These are phyloP conservation scores for Anhinga rufa DNA, from an alignment of 2,113 vertebrate genomes.

Conservation along the genomic window DNA sequence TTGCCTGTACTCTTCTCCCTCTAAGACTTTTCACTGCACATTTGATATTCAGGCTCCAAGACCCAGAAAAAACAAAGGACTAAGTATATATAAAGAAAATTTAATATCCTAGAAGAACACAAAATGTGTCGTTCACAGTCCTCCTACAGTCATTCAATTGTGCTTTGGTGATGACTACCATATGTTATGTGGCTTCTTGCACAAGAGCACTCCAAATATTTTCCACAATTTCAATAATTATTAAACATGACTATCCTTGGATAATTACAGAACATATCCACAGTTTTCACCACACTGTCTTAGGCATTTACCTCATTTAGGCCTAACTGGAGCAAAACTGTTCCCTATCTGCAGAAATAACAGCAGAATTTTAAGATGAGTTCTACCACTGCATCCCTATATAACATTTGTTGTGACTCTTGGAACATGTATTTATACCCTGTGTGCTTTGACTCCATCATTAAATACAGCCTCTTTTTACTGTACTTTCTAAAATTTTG, in stretches of 20 bases:
- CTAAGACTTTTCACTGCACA: neutral
- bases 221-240: conserved; percentile 4
- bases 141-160: conserved; percentile 33
- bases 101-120: neutral
- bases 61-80: neutral
- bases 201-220: conserved; percentile 27
- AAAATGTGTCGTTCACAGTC: neutral
- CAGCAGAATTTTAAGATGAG: neutral
- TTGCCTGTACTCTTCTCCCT: neutral
- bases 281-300: neutral
- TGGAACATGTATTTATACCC: neutral
- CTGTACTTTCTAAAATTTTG: neutral
- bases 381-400: neutral
- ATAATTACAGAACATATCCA: neutral
- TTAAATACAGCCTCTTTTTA: neutral
- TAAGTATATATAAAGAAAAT: neutral
- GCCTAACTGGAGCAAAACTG: neutral
- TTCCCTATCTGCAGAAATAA: neutral
- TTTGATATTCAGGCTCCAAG: neutral
- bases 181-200: conserved; percentile 17
- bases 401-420: neutral
- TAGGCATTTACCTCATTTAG: neutral
- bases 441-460: neutral
- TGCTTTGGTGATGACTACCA: conserved; percentile 8
- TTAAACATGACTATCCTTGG: neutral